A percentile compares a stretch with the other conserved stretches of the same genome.
Conservation (phyloP, 2,888 invertebrate species). For the Serrognathus titanus region DNA sequence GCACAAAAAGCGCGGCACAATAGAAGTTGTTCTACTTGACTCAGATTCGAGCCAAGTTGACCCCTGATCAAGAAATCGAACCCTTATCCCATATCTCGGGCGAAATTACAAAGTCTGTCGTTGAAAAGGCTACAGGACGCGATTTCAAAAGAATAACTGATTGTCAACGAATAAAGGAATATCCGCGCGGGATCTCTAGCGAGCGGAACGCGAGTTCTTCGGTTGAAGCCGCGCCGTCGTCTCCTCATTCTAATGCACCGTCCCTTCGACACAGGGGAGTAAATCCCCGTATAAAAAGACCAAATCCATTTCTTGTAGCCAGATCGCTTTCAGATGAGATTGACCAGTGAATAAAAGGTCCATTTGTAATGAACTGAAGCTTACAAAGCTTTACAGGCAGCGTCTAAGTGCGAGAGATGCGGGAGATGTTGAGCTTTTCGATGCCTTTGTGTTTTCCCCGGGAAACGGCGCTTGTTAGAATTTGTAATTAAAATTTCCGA, state of each 20-base stretch:
- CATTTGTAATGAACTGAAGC: conserved; percentile 49
- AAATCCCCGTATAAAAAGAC: conserved; percentile 37
- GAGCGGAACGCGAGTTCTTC: conserved; percentile 26
- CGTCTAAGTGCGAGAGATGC: conserved; percentile 29
- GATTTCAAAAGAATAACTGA: conserved; percentile 47
- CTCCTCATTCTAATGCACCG: conserved; percentile 30
- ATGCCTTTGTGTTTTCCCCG: not conserved
- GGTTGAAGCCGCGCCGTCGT: not conserved
- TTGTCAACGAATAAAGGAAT: conserved; percentile 42
- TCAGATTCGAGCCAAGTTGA: conserved; percentile 36
- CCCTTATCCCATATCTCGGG: conserved; percentile 41
- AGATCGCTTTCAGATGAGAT: conserved; percentile 49
- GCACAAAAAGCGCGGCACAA: conserved; percentile 10
- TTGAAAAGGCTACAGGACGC: conserved; percentile 45
- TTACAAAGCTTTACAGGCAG: conserved; percentile 35
- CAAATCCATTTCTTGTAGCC: conserved; percentile 45
- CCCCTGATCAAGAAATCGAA: conserved; percentile 40
- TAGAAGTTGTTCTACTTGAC: conserved; percentile 29
- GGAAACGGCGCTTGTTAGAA: not conserved
- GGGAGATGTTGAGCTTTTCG: conserved; percentile 21
- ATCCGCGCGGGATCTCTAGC: conserved; percentile 31
- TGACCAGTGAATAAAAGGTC: conserved; percentile 48
- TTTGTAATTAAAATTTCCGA: not conserved
- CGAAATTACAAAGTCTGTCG: conserved; percentile 44
- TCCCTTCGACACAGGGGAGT: conserved; percentile 30